These are phyloP conservation scores for Lasius fuliginosus DNA, from an alignment of 2,888 invertebrate genomes.

Conservation along the genomic window DNA sequence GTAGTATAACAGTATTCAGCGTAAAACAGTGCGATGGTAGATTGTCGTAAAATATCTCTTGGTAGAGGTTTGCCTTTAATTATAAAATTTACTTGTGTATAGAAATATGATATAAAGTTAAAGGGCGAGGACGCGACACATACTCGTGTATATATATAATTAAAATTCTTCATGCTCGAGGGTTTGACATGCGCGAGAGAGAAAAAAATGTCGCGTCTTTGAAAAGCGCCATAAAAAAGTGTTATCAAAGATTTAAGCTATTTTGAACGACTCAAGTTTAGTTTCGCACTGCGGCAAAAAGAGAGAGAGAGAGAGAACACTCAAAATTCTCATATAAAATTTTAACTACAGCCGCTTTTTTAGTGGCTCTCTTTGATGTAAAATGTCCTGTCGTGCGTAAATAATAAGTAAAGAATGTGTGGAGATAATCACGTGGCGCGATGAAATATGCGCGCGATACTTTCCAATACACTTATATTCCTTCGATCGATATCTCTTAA, in stretches of 20 bases:
- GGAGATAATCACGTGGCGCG: not conserved
- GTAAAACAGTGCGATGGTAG: not conserved
- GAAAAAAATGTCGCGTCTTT: constrained; percentile 19
- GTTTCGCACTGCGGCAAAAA: not conserved
- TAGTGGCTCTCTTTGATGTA: not conserved
- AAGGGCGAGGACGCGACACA: not conserved
- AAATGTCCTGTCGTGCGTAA: not conserved
- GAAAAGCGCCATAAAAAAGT: constrained; percentile 2
- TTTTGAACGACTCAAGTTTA: constrained; percentile 19
- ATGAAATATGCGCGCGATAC: not conserved
- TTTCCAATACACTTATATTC: not conserved
- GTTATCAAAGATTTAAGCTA: constrained; percentile 13
- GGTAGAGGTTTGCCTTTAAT: not conserved
- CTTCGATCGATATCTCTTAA: constrained; percentile 18
- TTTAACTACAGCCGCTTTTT: constrained; percentile 20
- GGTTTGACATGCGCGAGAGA: not conserved
- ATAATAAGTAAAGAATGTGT: constrained; percentile 15
- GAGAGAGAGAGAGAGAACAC: not conserved
- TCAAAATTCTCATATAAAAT: constrained; percentile 5
- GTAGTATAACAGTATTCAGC: too few species aligned
- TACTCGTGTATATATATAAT: constrained; percentile 2
- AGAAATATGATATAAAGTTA: not conserved
- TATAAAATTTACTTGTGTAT: not conserved
- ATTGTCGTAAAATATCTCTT: not conserved
- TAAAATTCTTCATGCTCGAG: not conserved